Evolutionary conservation across 2,888 invertebrate species (phyloP).

Genomic region (Mythimna ferrago): DNA sequence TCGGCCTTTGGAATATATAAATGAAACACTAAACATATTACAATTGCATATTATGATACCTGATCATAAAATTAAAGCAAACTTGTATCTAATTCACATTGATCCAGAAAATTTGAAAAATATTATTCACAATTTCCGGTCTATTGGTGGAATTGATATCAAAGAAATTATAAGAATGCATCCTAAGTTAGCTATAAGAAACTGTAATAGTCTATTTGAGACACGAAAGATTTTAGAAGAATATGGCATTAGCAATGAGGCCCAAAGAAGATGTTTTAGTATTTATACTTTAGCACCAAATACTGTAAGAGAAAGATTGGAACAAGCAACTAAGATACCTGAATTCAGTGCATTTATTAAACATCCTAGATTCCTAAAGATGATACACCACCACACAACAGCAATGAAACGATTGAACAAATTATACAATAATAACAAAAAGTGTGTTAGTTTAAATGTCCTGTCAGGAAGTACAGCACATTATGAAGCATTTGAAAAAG

Average conservation of each 20-base stretch:
- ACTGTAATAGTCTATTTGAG: constrained; percentile 75
- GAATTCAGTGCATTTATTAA: constrained; percentile 81
- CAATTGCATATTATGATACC: constrained; percentile 81
- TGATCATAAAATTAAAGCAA: constrained; percentile 82
- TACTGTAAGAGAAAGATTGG: constrained; percentile 81
- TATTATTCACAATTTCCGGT: constrained; percentile 77
- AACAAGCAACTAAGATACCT: constrained; percentile 80
- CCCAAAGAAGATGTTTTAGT: constrained; percentile 85
- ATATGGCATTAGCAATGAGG: constrained; percentile 81
- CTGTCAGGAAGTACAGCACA: constrained; percentile 83
- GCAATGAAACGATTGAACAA: constrained; percentile 78
- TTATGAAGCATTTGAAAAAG: constrained; percentile 83
- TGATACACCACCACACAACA: constrained; percentile 84
- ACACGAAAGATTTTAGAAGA: constrained; percentile 81
- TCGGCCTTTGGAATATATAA: constrained; percentile 82
- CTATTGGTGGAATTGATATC: constrained; percentile 84
- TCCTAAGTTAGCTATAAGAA: constrained; percentile 84
- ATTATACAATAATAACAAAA: constrained; percentile 81
- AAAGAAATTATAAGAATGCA: constrained; percentile 84
- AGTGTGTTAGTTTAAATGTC: constrained; percentile 85
- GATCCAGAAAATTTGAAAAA: constrained; percentile 84
- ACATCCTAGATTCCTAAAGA: constrained; percentile 86
- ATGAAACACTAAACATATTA: constrained; percentile 81
- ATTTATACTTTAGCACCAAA: constrained; percentile 82
- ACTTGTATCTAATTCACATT: constrained; percentile 84